Evolutionary conservation across 2,888 invertebrate genomes (phyloP), one percentile per base, ranked within the genome.

Genomic region (Tinea pellionella): DNA sequence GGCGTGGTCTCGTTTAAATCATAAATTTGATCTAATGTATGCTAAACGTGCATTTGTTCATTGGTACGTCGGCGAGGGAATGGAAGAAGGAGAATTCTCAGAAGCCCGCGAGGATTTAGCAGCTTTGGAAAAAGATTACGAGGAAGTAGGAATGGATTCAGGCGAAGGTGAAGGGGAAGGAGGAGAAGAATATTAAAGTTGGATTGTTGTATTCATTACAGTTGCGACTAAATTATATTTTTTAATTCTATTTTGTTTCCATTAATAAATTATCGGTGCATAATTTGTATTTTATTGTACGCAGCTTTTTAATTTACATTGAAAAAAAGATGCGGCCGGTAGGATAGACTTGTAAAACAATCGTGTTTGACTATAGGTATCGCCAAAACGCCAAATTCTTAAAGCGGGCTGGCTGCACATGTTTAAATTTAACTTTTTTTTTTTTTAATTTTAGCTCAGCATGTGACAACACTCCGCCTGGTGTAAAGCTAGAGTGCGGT

Each of bases 31-130:
- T 78, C 88, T 97, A 68, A 97, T 97, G 96, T 98, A 96, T 75
- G 96, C 97, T 69, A 97, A 97, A 88, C 91, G 97, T 67, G 97
- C 97, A 18, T 98, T 98, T 78, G 97, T 97, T 59, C 97, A 97
- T 79, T 97, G 97, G 97, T 94, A 94, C 75, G 94, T 94, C 59
- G 94, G 94, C 64, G 93, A 94, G 77, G 93, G 93, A 69, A 93
- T 93, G 93, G 94, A 94, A 75, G 94, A 94, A 75, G 94, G 94
- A 59, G 93, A 96, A 78, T 96, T 96, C 85, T 93, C 94, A 0
- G 96, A 96, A 75, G 95, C 96, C 9, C 78, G 86, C 16, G 86
- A 85, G 64, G 85, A 86, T 63, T 66, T 86, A 59, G 86, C 93
- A 29, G 93, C 93, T 11, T 88, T 95, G 37, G 94, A 94, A 78